Conservation (phyloP, 1,140 invertebrate species). For the Drosophila willistoni region DNA sequence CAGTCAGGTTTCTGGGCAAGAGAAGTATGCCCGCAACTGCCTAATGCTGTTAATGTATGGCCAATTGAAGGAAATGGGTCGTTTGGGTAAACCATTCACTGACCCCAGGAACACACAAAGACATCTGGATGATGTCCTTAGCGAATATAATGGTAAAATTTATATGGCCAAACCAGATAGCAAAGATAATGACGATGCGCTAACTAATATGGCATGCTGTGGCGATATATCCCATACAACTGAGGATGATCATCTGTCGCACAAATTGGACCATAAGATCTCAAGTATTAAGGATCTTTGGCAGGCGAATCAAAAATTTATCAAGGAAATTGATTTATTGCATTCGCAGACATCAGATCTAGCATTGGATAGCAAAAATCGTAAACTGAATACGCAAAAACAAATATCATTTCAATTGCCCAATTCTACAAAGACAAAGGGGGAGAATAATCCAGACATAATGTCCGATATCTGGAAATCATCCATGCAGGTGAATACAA, state of each 20-base stretch:
- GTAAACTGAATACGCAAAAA: not conserved
- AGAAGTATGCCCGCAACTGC: constrained; percentile 63
- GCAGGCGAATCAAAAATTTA: too few relatives aligned
- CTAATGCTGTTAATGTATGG: constrained; percentile 57
- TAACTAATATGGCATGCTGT: not conserved
- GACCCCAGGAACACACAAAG: constrained; percentile 24
- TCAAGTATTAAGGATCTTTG: too few relatives aligned
- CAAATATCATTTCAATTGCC: not conserved
- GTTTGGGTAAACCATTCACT: constrained; percentile 46
- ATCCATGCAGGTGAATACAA: not conserved
- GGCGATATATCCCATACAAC: not conserved
- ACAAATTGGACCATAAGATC: too few relatives aligned
- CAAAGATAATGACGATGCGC: too few relatives aligned
- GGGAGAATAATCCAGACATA: not conserved
- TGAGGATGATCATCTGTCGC: too few relatives aligned
- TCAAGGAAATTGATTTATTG: too few relatives aligned
- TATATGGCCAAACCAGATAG: not conserved
- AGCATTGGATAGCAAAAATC: not conserved
- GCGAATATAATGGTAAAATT: constrained; percentile 30
- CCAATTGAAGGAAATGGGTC: constrained; percentile 44
- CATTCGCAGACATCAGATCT: too few relatives aligned
- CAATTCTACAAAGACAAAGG: not conserved
- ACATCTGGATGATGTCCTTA: constrained; percentile 42
- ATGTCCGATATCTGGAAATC: not conserved
- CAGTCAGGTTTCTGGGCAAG: not conserved